Percentiles rank a stretch among this genome's conserved stretches.
These are phyloP conservation scores for Amphiduros pacificus DNA, from an alignment of 2,888 invertebrate genomes.

Conservation along the genomic window DNA sequence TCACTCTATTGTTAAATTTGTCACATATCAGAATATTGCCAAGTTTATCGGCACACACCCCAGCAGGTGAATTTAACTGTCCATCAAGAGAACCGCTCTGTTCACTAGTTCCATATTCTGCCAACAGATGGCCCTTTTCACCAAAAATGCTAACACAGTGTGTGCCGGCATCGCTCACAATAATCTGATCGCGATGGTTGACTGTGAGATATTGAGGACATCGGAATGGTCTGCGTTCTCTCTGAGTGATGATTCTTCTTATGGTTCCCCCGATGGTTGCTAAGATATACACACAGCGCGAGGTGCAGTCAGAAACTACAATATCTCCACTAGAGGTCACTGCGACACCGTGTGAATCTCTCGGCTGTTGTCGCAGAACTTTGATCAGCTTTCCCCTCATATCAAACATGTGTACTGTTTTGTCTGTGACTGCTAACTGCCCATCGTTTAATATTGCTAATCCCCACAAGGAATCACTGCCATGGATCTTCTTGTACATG, in stretches of 20 bases:
- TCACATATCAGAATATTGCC: conserved; percentile 14
- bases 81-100: not conserved
- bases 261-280: conserved; percentile 9
- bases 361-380: conserved; percentile 15
- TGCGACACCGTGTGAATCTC: conserved; percentile 14
- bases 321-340: conserved; percentile 3
- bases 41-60: conserved; percentile 8
- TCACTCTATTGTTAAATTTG: conserved; percentile 12
- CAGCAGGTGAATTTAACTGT: conserved; percentile 11
- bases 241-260: conserved; percentile 7
- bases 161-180: conserved; percentile 1
- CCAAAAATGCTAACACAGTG: conserved; percentile 5
- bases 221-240: conserved; percentile 1
- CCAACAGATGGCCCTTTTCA: not conserved
- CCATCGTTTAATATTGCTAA: conserved; percentile 1
- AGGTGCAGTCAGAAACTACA: conserved; percentile 9
- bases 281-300: conserved; percentile 7
- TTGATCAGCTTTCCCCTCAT: conserved; percentile 5
- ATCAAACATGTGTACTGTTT: conserved; percentile 19
- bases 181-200: not conserved
- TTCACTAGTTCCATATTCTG: not conserved
- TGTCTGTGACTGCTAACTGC: conserved; percentile 9
- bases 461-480: conserved; percentile 10
- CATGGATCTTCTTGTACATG: conserved; percentile 17
- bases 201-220: conserved; percentile 9